Evolutionary conservation across 2,797 vertebrate species (phyloP).

Genomic region (Bufotes viridis): DNA sequence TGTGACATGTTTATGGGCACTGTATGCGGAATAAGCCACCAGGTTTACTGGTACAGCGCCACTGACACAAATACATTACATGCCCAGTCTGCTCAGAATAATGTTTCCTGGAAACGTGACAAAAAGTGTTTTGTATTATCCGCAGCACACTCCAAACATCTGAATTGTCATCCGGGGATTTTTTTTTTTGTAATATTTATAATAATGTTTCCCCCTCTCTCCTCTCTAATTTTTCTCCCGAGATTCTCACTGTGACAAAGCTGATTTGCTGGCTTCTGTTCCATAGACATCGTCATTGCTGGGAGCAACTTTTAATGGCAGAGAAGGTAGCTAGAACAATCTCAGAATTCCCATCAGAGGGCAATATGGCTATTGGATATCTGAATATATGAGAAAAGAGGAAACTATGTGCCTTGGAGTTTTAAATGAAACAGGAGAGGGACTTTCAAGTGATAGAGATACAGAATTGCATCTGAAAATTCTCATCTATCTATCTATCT

Average conservation of each 20-base stretch:
- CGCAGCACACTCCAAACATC: conserved; percentile 51
- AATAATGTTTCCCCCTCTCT: conserved; percentile 46
- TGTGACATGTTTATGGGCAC: conserved; percentile 56
- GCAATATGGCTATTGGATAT: conserved; percentile 60
- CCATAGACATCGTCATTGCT: conserved; percentile 58
- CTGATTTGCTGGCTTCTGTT: conserved; percentile 57
- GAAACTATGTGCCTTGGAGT: conserved; percentile 16
- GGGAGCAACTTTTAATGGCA: conserved; percentile 58
- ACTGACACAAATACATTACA: conserved; percentile 46
- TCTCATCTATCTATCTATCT: not conserved
- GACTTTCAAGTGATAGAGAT: not conserved
- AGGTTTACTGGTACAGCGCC: conserved; percentile 50
- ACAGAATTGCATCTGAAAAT: not conserved
- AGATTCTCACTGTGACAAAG: conserved; percentile 46
- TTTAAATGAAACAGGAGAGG: conserved; percentile 26
- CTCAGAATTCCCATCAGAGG: conserved; percentile 59
- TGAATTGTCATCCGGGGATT: conserved; percentile 58
- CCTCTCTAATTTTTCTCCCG: conserved; percentile 54
- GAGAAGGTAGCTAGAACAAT: conserved; percentile 50
- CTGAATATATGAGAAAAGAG: conserved; percentile 42
- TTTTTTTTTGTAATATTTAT: conserved; percentile 57
- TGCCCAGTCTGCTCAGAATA: conserved; percentile 45
- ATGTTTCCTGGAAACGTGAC: conserved; percentile 56
- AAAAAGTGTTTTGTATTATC: conserved; percentile 56
- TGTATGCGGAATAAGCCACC: conserved; percentile 37